Percentiles rank a stretch among this genome's conserved stretches.
Conservation (phyloP, 2,113 vertebrate genomes). For the Sylvia atricapilla region DNA sequence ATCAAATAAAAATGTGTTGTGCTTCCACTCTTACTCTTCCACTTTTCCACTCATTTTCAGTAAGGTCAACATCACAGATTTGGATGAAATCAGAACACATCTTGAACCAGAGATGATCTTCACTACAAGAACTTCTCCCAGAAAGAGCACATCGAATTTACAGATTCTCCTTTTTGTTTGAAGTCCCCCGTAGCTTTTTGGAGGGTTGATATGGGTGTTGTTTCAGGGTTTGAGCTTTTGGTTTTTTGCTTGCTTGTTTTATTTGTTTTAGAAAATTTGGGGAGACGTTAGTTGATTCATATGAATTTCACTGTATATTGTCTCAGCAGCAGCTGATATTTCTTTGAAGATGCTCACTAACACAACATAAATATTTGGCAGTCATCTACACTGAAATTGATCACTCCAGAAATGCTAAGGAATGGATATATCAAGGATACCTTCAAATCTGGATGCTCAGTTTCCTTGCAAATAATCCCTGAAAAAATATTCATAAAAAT, state of each 20-base stretch:
- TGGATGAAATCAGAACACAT: not conserved
- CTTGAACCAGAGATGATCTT: not conserved
- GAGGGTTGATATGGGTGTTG: not conserved
- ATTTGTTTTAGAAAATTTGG: not conserved
- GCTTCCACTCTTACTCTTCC: not conserved
- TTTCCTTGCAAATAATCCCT: not conserved
- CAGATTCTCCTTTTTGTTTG: not conserved
- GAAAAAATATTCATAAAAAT: not conserved
- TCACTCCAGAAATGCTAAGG: not conserved
- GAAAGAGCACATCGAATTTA: not conserved
- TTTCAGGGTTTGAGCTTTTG: not conserved
- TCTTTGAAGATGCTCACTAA: not conserved
- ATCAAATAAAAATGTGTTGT: not conserved
- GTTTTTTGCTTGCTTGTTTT: not conserved
- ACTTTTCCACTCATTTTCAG: not conserved
- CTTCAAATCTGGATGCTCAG: not conserved
- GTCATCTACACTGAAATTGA: not conserved
- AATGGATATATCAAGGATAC: not conserved
- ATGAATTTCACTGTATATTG: not conserved
- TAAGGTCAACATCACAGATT: not conserved
- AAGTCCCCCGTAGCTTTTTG: not conserved
- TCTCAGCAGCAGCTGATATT: not conserved
- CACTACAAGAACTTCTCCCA: not conserved
- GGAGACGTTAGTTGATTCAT: not conserved
- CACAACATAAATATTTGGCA: not conserved